Conservation (phyloP, 2,113 vertebrate genomes). For the Mormoops blainvillei region DNA sequence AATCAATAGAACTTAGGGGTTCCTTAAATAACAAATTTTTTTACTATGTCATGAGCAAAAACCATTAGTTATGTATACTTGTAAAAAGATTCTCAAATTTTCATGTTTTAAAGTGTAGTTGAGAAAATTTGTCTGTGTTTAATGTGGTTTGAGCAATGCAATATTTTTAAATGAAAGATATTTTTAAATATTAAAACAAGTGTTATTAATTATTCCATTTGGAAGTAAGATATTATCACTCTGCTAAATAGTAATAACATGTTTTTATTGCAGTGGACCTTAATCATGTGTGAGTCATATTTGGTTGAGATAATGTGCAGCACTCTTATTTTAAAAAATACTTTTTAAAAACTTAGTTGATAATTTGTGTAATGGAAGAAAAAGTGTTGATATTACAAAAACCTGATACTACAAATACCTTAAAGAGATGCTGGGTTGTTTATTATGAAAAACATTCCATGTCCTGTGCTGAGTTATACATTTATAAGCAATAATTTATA, state of each 20-base stretch:
- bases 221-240: neutral
- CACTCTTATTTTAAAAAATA: neutral
- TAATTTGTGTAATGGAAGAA: neutral
- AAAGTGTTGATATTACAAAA: neutral
- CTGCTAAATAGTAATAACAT: neutral
- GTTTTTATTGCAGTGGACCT: neutral
- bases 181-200: neutral
- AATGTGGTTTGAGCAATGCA: neutral
- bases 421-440: neutral
- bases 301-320: neutral
- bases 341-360: neutral
- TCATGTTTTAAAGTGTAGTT: neutral
- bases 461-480: neutral
- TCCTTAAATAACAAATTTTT: too few relatives aligned
- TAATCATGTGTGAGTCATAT: neutral
- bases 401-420: neutral
- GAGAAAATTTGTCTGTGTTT: neutral
- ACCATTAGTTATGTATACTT: neutral
- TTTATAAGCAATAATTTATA: neutral
- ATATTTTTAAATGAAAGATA: neutral
- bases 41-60: neutral
- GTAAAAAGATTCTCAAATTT: neutral
- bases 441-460: neutral
- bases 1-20: neutral
- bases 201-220: neutral